phyloP scores from a whole-genome alignment of 2,888 invertebrate genomes.

The Coenonympha glycerion region DNA sequence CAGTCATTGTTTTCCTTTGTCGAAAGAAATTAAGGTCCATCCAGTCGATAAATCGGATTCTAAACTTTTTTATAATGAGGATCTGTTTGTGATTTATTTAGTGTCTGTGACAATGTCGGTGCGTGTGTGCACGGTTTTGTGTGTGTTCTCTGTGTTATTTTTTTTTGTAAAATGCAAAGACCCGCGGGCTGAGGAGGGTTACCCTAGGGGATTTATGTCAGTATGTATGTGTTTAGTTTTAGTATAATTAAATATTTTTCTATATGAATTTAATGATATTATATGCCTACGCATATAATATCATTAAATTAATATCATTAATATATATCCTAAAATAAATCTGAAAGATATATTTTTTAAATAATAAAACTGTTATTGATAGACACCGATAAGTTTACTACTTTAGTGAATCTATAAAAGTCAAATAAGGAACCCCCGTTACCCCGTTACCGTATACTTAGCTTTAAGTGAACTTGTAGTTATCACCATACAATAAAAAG shows the following conservation, averaged over 20 bases:
- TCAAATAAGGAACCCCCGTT: too few species aligned
- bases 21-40: slow-evolving; percentile 14
- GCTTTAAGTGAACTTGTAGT: too few species aligned
- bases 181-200: slow-evolving; percentile 46
- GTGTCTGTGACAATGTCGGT: slow-evolving; percentile 15
- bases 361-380: too few species aligned
- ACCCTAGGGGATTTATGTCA: slow-evolving; percentile 61
- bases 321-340: too few species aligned
- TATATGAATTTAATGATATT: too few species aligned
- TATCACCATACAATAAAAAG: too few species aligned
- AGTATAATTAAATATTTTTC: background rate
- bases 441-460: too few species aligned
- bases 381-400: too few species aligned
- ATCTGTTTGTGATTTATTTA: slow-evolving; percentile 1
- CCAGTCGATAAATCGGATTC: slow-evolving; percentile 1
- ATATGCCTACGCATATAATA: too few species aligned
- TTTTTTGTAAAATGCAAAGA: slow-evolving; percentile 27
- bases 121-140: slow-evolving; percentile 19
- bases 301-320: too few species aligned
- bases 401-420: too few species aligned
- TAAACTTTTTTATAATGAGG: slow-evolving; percentile 15
- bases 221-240: slow-evolving; percentile 50
- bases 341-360: too few species aligned
- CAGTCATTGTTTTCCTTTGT: slow-evolving; percentile 13
- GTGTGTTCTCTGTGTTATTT: slow-evolving; percentile 17